Evolutionary conservation across 2,888 invertebrate species (phyloP), one percentile per base, ranked within the genome.

Genomic region (Steromphala cineraria): DNA sequence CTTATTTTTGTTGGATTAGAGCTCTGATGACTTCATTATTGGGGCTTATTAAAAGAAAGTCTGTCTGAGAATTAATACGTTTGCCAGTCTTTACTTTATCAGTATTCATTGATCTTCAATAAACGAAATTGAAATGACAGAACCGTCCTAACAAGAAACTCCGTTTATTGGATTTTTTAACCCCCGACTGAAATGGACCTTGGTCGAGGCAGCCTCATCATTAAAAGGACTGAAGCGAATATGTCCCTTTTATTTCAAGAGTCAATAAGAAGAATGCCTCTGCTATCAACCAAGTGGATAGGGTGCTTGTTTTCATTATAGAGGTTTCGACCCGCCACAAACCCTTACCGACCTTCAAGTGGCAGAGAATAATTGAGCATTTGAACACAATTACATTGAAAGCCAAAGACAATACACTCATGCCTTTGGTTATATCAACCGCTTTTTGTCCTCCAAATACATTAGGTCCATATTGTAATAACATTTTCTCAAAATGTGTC

Each of bases 1-100:
- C 71, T 79, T 67, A 67, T 79, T 67, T 79, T 79, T 79, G 74
- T 55, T 36, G 79, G 79, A 79, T 79, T 79, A 79, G 55, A 46
- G 53, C 53, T 56, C 53, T 79, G 79, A 79, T 79, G 79, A 79
- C 79, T 79, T 79, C 79, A 79, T 79, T 79, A 79, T 71, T 21
- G 31, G 24, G 56, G 79, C 79, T 79, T 79, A 79, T 79, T 74
- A 79, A 79, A 79, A 79, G 79, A 79, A 79, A 79, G 75, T 79
- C 79, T 74, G 75, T 56, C 79, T 75, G 55, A 53, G 74, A 67
- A 74, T 74, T 79, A 79, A 74, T 74, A 75, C 56, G 36, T 67
- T 78, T 53, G 71, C 79, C 74, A 79, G 75, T 75, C 74, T 75
- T 79, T 74, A 76, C 76, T 76, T 76, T 55, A 76, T 76, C 53